Conservation (phyloP, 53 echinoderm and acorn worm genomes). For the Mesocentrotus franciscanus region DNA sequence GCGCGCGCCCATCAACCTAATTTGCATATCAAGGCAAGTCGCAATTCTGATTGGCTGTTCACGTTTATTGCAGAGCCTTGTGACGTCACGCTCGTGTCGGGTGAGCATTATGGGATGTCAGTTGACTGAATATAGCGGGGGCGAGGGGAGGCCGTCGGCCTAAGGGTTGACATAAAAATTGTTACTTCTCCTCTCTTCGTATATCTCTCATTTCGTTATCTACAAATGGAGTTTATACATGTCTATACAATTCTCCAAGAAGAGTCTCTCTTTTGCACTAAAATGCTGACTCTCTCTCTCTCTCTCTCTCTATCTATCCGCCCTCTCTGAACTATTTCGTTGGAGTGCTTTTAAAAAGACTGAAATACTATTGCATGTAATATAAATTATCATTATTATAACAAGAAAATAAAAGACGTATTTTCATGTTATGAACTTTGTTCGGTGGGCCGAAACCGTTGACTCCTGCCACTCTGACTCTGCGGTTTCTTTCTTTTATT, state of each 20-base stretch:
- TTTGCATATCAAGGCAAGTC: constrained; percentile 59
- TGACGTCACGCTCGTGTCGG: constrained; percentile 32
- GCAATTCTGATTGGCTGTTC: constrained; percentile 26
- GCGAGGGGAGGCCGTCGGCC: neutral
- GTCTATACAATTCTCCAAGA: neutral
- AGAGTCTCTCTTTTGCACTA: neutral
- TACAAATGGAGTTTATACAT: neutral
- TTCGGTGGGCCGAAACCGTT: no score
- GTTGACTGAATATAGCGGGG: constrained; percentile 11
- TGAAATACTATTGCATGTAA: no score
- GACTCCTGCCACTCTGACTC: no score
- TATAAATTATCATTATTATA: no score
- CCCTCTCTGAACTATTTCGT: neutral
- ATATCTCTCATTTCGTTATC: neutral
- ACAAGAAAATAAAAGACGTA: no score
- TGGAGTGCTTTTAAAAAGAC: neutral
- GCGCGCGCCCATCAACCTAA: constrained; percentile 40
- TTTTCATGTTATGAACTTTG: no score
- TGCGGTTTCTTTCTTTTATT: no score
- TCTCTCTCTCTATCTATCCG: neutral
- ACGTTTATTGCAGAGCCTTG: constrained; percentile 41
- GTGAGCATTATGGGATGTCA: constrained; percentile 37
- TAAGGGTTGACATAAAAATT: constrained; percentile 21
- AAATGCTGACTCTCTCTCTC: neutral
- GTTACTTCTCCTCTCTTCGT: neutral